Evolutionary conservation across 2,113 vertebrate genomes (phyloP), one percentile per base, ranked within the genome.

Genomic region (Silurus asotus): DNA sequence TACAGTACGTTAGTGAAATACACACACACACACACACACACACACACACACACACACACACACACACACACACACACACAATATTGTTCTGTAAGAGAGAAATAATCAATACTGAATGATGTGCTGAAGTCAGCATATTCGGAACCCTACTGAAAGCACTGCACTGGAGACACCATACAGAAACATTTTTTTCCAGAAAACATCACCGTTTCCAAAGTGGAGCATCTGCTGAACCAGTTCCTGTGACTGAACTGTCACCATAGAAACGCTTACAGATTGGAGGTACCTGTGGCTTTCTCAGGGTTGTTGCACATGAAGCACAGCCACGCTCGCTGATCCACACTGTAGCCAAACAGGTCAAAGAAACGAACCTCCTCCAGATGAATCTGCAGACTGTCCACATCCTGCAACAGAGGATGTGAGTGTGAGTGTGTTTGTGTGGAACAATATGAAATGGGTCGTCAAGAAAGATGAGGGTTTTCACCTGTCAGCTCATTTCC

Each of bases 281-380:
- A 25, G 25, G 0, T 92, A 99, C 98, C 97, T 74, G 96, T 92
- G 56, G 98, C 98, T 90, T 95, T 99, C 82, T 99, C 97, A 0
- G 98, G 97, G 93, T 99, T 96, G 92, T 98, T 99, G 88, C 98
- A 99, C 98, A 99, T 99, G 94, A 98, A 99, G 91, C 98, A 99
- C 15, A 97, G 96, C 98, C 98, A 99, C 0, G 93, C 87, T 49
- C 94, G 94, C 0, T 95, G 93, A 87, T 96, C 95, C 90, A 98
- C 96, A 0, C 95, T 98, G 95, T 96, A 99, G 91, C 97, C 96
- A 28, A 99, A 99, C 20, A 99, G 93, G 84, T 99, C 97, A n/a
- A 99, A 99, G 95, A 99, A 99, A 61, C 97, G 96, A 88, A 97
- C 97, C 87, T 99, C 97, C 91, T 97, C 95, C 92, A 99, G 95